Evolutionary conservation across 2,888 invertebrate species (phyloP).

Genomic region (Stenodema calcarata): DNA sequence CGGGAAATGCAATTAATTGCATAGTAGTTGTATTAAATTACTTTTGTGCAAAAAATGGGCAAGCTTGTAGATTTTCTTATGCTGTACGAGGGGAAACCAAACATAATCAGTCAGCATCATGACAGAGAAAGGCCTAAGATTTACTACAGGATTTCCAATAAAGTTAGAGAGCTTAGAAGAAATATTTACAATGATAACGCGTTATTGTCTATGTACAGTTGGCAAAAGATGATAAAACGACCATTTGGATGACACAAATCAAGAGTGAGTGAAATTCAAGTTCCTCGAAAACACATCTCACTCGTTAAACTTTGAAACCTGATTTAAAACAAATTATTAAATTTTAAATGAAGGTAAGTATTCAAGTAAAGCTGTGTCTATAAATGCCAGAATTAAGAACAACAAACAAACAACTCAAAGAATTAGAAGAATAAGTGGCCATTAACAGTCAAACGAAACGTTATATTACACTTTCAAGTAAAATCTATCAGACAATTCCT

Average conservation of each 20-base stretch:
- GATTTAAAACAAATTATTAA: too few species aligned
- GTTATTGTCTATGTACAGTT: conserved; percentile 18
- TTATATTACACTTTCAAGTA: background rate
- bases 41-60: background rate
- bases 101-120: conserved; percentile 14
- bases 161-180: background rate
- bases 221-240: background rate
- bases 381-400: too few species aligned
- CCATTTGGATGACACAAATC: background rate
- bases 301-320: too few species aligned
- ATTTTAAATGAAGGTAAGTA: too few species aligned
- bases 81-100: background rate
- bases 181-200: conserved; percentile 14
- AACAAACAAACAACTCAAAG: background rate
- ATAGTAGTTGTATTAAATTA: too few species aligned
- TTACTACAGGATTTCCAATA: background rate
- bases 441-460: background rate
- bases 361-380: too few species aligned
- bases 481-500: conserved; percentile 18
- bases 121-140: background rate
- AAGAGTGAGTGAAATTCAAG: background rate
- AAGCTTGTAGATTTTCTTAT: background rate
- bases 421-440: background rate
- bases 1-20: too few species aligned
- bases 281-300: background rate